A percentile compares a stretch with the other conserved stretches of the same genome.
Evolutionary conservation across 2,888 invertebrate genomes (phyloP).

Genomic region (Plutella xylostella): DNA sequence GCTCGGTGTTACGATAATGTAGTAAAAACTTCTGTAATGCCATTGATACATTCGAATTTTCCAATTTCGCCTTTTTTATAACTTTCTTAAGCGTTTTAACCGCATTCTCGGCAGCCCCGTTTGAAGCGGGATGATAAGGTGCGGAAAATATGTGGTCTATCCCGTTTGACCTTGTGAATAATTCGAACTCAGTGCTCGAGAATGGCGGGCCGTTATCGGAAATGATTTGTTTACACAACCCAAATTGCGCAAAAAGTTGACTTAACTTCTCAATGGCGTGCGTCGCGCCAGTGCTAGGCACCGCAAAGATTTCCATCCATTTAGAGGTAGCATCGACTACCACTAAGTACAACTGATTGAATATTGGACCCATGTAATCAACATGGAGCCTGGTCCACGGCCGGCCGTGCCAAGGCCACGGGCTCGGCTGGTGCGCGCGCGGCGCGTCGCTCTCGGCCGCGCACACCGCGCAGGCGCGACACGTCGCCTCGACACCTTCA

Average conservation of each 20-base stretch:
- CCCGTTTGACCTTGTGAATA: conserved; percentile 6
- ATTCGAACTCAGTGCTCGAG: conserved; percentile 1
- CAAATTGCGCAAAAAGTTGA: conserved; percentile 4
- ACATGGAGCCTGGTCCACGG: conserved; percentile 20
- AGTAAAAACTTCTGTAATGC: conserved; percentile 4
- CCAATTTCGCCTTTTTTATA: conserved; percentile 5
- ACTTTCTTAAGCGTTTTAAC: conserved; percentile 9
- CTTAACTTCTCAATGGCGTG: conserved; percentile 3
- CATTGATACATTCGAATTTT: neutral
- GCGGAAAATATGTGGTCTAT: conserved; percentile 7
- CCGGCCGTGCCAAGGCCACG: conserved; percentile 15
- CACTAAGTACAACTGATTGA: conserved; percentile 16
- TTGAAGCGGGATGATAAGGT: conserved; percentile 8
- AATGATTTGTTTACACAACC: conserved; percentile 5
- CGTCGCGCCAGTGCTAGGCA: conserved; percentile 8
- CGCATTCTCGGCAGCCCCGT: conserved; percentile 7
- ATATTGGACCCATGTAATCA: conserved; percentile 14
- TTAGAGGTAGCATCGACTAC: conserved; percentile 12
- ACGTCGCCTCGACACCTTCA: conserved; percentile 12
- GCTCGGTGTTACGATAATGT: neutral
- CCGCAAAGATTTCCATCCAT: conserved; percentile 7
- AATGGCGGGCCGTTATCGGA: conserved; percentile 13
- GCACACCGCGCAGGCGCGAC: conserved; percentile 14
- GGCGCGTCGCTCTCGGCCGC: conserved; percentile 10
- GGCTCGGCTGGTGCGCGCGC: conserved; percentile 14